Evolutionary conservation across 2,888 invertebrate species (phyloP), one percentile per base, ranked within the genome.

Genomic region (Cryptus viduatorius): DNA sequence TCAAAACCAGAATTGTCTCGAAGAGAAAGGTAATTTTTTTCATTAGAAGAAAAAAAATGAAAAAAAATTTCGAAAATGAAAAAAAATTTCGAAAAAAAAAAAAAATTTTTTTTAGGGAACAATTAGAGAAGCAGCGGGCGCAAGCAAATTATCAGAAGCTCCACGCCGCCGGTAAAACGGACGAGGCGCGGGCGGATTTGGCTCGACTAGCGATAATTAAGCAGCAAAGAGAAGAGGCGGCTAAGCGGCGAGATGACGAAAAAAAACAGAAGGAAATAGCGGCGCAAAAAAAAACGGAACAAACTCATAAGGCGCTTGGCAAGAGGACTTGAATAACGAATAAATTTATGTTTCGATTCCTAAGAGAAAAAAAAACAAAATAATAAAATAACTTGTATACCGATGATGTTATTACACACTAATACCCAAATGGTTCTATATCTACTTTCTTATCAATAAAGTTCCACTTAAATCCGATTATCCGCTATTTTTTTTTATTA

Each of bases 141-240:
- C 97, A 97, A 84, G 97, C 97, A 3, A 97, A 98, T 86, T 99
- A 99, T 94, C 97, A 98, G 92, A 98, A 98, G 92, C 94, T 99
- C 61, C 99, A 99, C 91, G 97, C 98, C 0, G 98, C 98, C 88
- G 99, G 99, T 59, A 98, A 98, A 94, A 99, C 99, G 0, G 98
- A 98, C 31, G 98, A 99, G 92, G 99, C 99, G 0, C 96, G 98
- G 76, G 98, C 98, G 0, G 99, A 99, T 94, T 94, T 99, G 69
- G 99, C 99, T 4, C 95, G 99, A 77, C 95, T 99, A 89, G 99
- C 99, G 3, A 97, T 99, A 89, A 98, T 99, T 89, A 96, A 97
- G 84, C 98, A 99, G 93, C 98, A 99, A 94, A 95, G 99, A 16
- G 99, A 98, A 91, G 99, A 99, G 89, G 98, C 98, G 0, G 98